Evolutionary conservation across 2,888 invertebrate species (phyloP), one percentile per base, ranked within the genome.

Genomic region (Cephus spinipes): DNA sequence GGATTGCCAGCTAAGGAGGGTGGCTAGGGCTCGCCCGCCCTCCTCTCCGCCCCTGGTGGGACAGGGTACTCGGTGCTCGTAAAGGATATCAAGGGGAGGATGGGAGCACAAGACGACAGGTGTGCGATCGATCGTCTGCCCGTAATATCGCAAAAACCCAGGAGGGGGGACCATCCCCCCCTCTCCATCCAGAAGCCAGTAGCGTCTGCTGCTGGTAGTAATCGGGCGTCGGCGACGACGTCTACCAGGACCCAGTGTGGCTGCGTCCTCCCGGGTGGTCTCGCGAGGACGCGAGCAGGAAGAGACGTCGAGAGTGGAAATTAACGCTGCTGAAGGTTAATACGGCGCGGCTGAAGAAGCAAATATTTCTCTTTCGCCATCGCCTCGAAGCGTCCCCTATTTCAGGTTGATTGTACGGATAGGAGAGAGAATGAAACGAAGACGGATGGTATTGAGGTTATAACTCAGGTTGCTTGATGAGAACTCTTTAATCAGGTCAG

Each of bases 401-500:
- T 74, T 74, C 30, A 34, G 36, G 31, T 74, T 35, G 74, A 74
- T 74, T 74, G 74, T 33, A 33, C 74, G 74, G 33, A 74, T 74
- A 34, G 35, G 34, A 74, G 74, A n/a, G 74, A 74, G 74, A 74
- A 74, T 71, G 71, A 71, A 71, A 71, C 71, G 71, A 71, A 74
- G 34, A 34, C 74, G 74, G 74, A 33, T 74, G 34, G 34, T 33
- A 74, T 74, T 35, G 74, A 35, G 74, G 34, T 74, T 35, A 74
- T 74, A 74, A 74, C 74, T 74, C 74, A 34, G 36, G 74, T 33
- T 74, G 74, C 74, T 74, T 35, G 74, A 74, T 74, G 74, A 74
- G 74, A 35, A 74, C 74, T 35, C 74, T 74, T 74, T 74, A 74
- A 74, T 74, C 74, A 74, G 74, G 23, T 74, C 74, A 74, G 36